phyloP scores from a whole-genome alignment of 2,888 invertebrate species.

The Alsophila aescularia region DNA sequence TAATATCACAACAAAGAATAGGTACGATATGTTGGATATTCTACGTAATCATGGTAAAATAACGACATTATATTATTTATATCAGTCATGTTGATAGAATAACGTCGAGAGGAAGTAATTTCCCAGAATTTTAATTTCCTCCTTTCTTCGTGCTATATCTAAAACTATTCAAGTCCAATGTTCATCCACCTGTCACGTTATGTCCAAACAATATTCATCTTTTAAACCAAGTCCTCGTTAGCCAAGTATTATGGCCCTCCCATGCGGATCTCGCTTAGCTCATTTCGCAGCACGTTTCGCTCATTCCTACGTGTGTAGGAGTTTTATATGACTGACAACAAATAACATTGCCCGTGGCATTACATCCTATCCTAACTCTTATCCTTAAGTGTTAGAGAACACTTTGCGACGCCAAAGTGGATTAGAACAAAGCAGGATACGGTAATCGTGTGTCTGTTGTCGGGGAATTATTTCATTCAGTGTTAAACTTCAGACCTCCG shows the following conservation, averaged over 20 bases:
- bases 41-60: too few relatives aligned
- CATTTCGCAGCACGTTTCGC: constrained; percentile 43
- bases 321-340: constrained; percentile 46
- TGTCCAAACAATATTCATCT: too few relatives aligned
- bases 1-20: too few relatives aligned
- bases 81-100: too few relatives aligned
- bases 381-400: constrained; percentile 15
- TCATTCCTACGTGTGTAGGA: constrained; percentile 67
- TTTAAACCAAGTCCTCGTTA: not conserved
- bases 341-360: constrained; percentile 44
- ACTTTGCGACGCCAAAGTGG: constrained; percentile 32
- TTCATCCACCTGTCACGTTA: too few relatives aligned
- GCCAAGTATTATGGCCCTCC: not conserved
- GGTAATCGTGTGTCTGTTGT: constrained; percentile 42
- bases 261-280: not conserved
- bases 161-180: too few relatives aligned
- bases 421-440: constrained; percentile 48
- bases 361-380: constrained; percentile 37
- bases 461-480: constrained; percentile 59
- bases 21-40: too few relatives aligned
- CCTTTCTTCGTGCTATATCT: too few relatives aligned
- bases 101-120: too few relatives aligned
- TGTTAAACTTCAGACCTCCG: constrained; percentile 41
- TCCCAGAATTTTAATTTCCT: too few relatives aligned
- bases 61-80: too few relatives aligned